These are phyloP conservation scores for Glyphotaelius pellucidus DNA, from an alignment of 2,888 invertebrate genomes.

Conservation along the genomic window DNA sequence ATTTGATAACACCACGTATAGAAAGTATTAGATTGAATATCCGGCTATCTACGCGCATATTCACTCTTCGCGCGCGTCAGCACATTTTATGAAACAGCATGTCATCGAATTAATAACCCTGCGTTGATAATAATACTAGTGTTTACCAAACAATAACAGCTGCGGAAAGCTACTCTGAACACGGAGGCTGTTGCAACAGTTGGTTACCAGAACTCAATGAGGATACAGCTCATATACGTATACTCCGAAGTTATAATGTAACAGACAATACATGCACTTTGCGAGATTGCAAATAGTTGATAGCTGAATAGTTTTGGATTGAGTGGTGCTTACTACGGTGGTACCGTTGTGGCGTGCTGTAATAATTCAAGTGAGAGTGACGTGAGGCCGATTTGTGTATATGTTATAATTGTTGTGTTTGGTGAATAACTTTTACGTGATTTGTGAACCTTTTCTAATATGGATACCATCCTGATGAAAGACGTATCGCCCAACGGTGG, in stretches of 20 bases:
- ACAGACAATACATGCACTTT: background rate
- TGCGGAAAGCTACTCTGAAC: conserved; percentile 11
- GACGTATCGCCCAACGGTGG: conserved; percentile 28
- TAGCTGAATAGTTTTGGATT: background rate
- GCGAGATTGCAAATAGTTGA: background rate
- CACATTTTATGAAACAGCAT: background rate
- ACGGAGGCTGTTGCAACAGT: background rate
- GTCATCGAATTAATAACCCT: background rate
- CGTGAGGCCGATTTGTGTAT: background rate
- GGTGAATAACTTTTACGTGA: background rate
- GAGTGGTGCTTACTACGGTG: background rate
- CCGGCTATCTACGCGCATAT: background rate
- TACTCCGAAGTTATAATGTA: background rate
- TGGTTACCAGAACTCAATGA: background rate
- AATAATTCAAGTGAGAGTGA: background rate
- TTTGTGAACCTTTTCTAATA: conserved; percentile 13
- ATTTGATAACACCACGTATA: background rate
- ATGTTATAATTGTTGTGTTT: background rate
- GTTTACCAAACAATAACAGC: conserved; percentile 47
- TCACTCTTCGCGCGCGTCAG: background rate
- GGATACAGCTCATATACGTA: no score
- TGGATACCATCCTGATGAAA: conserved; percentile 40
- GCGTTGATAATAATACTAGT: conserved; percentile 22
- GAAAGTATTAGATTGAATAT: background rate
- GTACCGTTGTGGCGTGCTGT: background rate